These are phyloP conservation scores for Saturnia japonica DNA, from an alignment of 2,888 invertebrate species.

Conservation along the genomic window DNA sequence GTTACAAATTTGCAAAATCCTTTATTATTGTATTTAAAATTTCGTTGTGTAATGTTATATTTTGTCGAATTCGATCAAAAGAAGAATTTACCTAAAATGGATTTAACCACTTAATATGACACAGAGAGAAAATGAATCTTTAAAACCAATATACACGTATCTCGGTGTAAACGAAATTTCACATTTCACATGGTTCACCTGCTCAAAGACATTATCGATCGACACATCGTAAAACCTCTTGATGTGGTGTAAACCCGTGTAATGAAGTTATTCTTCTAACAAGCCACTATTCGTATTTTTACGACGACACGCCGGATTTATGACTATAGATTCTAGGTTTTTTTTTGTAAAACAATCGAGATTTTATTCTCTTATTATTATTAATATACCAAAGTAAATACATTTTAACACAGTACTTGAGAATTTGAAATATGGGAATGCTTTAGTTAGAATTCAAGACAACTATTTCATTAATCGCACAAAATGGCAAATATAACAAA, in stretches of 20 bases:
- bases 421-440: background rate
- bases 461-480: background rate
- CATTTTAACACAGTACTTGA: background rate
- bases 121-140: conserved; percentile 4
- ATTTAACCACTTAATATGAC: background rate
- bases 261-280: conserved; percentile 70
- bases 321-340: conserved; percentile 30
- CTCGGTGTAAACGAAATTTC: background rate
- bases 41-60: background rate
- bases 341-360: conserved; percentile 27
- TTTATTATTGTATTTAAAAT: background rate
- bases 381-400: background rate
- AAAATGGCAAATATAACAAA: conserved; percentile 3
- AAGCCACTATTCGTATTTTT: conserved; percentile 67
- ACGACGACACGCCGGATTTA: conserved; percentile 53
- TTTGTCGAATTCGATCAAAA: background rate
- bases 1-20: background rate
- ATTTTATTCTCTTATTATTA: background rate
- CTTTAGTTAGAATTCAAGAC: background rate
- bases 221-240: conserved; percentile 57
- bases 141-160: background rate
- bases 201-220: conserved; percentile 31
- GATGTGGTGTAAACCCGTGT: conserved; percentile 63
- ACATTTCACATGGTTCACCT: conserved; percentile 18
- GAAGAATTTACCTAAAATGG: background rate